phyloP scores from a whole-genome alignment of 2,113 vertebrate genomes.

The Sinocyclocheilus anshuiensis region DNA sequence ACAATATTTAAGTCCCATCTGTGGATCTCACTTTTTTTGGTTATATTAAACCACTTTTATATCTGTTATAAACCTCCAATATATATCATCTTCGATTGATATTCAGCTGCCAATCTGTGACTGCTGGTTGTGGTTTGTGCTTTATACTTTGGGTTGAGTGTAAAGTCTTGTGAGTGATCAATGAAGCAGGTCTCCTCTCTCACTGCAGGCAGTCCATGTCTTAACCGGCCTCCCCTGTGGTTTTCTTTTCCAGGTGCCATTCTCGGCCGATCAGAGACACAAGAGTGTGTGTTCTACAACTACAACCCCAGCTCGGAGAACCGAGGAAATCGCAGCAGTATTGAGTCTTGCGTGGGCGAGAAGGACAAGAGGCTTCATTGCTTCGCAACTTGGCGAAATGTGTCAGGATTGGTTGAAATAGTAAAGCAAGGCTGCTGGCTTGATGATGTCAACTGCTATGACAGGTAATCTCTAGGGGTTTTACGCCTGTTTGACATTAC shows the following conservation, averaged over 20 bases:
- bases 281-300: constrained; percentile 94
- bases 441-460: constrained; percentile 97
- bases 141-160: neutral
- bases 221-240: neutral
- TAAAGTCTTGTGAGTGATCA: constrained; percentile 4
- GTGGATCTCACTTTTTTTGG: neutral
- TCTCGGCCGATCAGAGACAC: constrained; percentile 95
- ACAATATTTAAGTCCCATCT: neutral
- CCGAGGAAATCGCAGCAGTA: constrained; percentile 88
- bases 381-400: constrained; percentile 97
- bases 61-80: neutral
- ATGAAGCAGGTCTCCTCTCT: neutral
- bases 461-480: constrained; percentile 75
- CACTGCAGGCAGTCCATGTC: neutral
- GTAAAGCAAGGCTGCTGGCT: constrained; percentile 98
- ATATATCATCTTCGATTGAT: neutral
- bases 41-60: constrained; percentile 4
- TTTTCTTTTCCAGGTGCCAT: constrained; percentile 85
- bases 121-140: neutral
- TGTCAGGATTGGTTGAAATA: constrained; percentile 90
- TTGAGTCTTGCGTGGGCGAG: constrained; percentile 90
- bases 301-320: constrained; percentile 87
- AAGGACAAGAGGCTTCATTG: constrained; percentile 95
- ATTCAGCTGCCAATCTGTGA: neutral
- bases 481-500: neutral